phyloP scores from a whole-genome alignment of 2,113 vertebrate species.

The Indri indri region DNA sequence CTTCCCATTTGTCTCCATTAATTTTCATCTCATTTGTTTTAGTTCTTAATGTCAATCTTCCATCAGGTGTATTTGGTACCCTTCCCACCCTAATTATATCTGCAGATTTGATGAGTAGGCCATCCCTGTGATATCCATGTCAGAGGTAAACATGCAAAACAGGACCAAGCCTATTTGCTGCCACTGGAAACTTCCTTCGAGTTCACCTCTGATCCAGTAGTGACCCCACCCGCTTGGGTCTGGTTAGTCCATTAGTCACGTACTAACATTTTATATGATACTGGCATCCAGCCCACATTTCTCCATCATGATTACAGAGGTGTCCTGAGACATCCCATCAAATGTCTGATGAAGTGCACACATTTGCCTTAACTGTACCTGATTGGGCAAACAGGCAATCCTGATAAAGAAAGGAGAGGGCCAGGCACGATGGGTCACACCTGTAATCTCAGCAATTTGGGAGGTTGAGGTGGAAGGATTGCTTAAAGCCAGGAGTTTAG shows the following conservation, averaged over 20 bases:
- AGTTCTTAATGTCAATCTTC: constrained; percentile 8
- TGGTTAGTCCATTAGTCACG: background rate
- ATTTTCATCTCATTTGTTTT: constrained; percentile 42
- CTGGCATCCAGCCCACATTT: background rate
- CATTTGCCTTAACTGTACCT: background rate
- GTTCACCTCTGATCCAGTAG: background rate
- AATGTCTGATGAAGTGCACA: background rate
- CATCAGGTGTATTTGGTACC: background rate
- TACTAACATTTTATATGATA: background rate
- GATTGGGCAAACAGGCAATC: constrained; percentile 1
- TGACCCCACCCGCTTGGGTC: background rate
- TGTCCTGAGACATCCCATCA: constrained; percentile 27
- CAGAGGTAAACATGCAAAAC: background rate
- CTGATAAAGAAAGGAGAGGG: background rate
- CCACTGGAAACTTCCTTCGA: background rate
- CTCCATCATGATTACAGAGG: background rate
- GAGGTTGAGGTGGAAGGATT: too few species aligned
- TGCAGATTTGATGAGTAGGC: background rate
- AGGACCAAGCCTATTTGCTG: constrained; percentile 19
- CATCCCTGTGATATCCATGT: background rate
- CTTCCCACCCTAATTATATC: constrained; percentile 8
- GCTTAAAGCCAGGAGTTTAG: too few species aligned
- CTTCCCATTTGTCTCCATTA: constrained; percentile 13
- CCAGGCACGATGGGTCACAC: background rate
- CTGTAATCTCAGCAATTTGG: too few species aligned